These are phyloP conservation scores for Drosophila monieri DNA, from an alignment of 2,888 invertebrate genomes.

Conservation along the genomic window DNA sequence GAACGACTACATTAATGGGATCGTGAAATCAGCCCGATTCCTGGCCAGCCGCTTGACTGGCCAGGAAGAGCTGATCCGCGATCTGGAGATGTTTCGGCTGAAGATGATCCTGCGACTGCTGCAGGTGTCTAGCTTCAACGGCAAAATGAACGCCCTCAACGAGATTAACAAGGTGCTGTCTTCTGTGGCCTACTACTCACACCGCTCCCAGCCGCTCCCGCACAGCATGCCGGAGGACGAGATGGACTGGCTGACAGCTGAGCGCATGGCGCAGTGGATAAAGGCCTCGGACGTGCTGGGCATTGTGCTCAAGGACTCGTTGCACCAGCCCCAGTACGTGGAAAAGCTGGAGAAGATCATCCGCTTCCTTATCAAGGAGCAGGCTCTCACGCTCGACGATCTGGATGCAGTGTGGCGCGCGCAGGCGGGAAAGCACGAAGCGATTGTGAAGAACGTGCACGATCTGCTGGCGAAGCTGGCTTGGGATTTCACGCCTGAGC, in stretches of 20 bases:
- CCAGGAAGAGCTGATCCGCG: conserved; percentile 89
- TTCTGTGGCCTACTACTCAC: conserved; percentile 95
- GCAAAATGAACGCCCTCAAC: conserved; percentile 99
- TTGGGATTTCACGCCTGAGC: conserved; percentile 99
- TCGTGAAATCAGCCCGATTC: conserved; percentile 96
- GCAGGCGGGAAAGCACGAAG: conserved; percentile 98
- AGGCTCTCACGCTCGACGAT: conserved; percentile 94
- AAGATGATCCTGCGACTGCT: conserved; percentile 97
- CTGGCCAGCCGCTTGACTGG: conserved; percentile 93
- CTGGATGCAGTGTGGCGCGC: conserved; percentile 98
- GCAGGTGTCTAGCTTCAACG: conserved; percentile 98
- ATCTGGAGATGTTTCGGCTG: conserved; percentile 96
- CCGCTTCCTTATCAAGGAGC: conserved; percentile 97
- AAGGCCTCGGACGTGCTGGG: conserved; percentile 97
- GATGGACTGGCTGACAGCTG: conserved; percentile 96
- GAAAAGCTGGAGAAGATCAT: conserved; percentile 99
- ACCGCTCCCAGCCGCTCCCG: conserved; percentile 86
- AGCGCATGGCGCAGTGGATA: conserved; percentile 98
- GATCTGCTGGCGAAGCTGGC: conserved; percentile 97
- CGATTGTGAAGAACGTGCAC: conserved; percentile 98
- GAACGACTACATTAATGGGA: conserved; percentile 97
- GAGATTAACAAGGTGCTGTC: conserved; percentile 98
- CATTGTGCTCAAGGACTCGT: conserved; percentile 96
- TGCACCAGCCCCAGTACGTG: conserved; percentile 99
- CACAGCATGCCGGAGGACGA: conserved; percentile 90